phyloP scores from a whole-genome alignment of 2,888 invertebrate species.

The Dryocosmus kuriphilus region DNA sequence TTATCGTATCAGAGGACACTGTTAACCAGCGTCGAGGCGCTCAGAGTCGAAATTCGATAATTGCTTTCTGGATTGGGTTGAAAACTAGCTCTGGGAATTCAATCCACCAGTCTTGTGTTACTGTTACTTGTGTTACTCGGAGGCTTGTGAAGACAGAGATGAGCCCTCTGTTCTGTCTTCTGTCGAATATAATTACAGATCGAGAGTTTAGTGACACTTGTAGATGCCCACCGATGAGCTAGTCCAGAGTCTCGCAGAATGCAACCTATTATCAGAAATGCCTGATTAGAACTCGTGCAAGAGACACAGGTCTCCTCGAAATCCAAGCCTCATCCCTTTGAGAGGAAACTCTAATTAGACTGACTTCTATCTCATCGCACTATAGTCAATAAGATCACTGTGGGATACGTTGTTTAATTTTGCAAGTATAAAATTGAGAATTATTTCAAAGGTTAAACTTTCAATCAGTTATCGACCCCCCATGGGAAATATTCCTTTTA shows the following conservation, averaged over 20 bases:
- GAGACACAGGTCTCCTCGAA: constrained; percentile 45
- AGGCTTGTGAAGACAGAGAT: constrained; percentile 29
- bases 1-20: constrained; percentile 36
- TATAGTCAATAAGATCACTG: not conserved
- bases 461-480: not conserved
- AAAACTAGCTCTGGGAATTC: constrained; percentile 59
- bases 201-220: constrained; percentile 61
- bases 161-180: constrained; percentile 34
- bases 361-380: not conserved
- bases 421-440: not conserved
- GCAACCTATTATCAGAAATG: constrained; percentile 68
- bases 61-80: constrained; percentile 68
- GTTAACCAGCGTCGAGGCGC: constrained; percentile 40
- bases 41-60: constrained; percentile 66
- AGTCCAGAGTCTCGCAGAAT: constrained; percentile 55
- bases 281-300: constrained; percentile 61
- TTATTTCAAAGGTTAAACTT: not conserved
- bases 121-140: constrained; percentile 14
- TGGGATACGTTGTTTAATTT: not conserved
- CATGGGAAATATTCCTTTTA: not conserved
- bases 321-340: constrained; percentile 40
- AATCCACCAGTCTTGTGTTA: constrained; percentile 59
- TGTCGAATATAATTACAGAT: constrained; percentile 68
- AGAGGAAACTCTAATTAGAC: constrained; percentile 24
- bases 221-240: constrained; percentile 63